A percentile compares a stretch with the other conserved stretches of the same genome.
Evolutionary conservation across 1,140 invertebrate species (phyloP).

Genomic region (Hydropsyche tenuis): DNA sequence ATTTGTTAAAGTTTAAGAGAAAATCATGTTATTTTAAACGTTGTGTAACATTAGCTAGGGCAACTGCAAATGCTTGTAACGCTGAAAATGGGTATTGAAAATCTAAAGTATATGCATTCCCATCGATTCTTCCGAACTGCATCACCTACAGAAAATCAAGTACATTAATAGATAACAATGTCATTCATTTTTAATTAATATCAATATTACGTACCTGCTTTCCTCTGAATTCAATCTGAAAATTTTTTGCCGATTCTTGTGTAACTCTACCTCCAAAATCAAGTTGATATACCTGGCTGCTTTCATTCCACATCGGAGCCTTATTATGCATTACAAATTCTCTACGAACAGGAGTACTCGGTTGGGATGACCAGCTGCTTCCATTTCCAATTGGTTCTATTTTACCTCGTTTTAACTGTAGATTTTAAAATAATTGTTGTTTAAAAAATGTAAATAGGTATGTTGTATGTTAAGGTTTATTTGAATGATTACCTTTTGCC

Average conservation of each 20-base stretch:
- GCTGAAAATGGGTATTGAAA: slow-evolving; percentile 99
- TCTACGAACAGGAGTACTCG: slow-evolving; percentile 63
- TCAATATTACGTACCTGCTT: slow-evolving; percentile 81
- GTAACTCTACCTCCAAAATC: slow-evolving; percentile 99
- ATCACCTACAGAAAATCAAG: slow-evolving; percentile 77
- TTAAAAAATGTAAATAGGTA: too few relatives aligned
- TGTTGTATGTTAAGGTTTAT: too few relatives aligned
- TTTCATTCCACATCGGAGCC: slow-evolving; percentile 99
- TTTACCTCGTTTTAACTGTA: slow-evolving; percentile 70
- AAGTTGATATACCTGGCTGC: slow-evolving; percentile 97
- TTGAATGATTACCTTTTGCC: slow-evolving; percentile 79
- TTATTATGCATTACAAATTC: slow-evolving; percentile 98
- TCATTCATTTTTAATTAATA: too few relatives aligned
- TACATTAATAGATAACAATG: slow-evolving; percentile 11
- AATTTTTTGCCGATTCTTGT: slow-evolving; percentile 99
- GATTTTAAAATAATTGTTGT: slow-evolving; percentile 20
- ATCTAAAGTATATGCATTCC: slow-evolving; percentile 97
- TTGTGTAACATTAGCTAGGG: slow-evolving; percentile 97
- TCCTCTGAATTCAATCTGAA: slow-evolving; percentile 97
- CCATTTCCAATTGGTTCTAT: slow-evolving; percentile 64
- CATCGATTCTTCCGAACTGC: slow-evolving; percentile 99
- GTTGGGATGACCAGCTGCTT: slow-evolving; percentile 53
- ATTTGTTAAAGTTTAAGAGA: background rate
- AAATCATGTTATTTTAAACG: slow-evolving; percentile 82
- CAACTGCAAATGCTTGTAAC: slow-evolving; percentile 97